Evolutionary conservation across 1,140 invertebrate genomes (phyloP).

Genomic region (Melitaea cinxia): DNA sequence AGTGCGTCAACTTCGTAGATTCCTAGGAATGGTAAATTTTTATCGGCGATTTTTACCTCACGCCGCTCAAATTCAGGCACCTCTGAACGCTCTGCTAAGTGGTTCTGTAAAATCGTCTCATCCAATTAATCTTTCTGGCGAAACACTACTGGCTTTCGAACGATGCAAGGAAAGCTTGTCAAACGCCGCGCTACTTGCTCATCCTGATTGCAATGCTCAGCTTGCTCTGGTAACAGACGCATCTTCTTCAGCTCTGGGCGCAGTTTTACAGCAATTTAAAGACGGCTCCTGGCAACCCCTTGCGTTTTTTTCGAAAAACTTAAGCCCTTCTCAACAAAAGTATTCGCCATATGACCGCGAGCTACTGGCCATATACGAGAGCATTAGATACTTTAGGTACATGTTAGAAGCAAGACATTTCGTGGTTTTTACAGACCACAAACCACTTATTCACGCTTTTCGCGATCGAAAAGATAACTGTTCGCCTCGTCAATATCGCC

Average conservation of each 20-base stretch:
- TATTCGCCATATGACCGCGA: conserved; percentile 23
- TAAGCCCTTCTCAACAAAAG: conserved; percentile 10
- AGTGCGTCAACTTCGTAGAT: conserved; percentile 2
- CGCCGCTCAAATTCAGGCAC: conserved; percentile 14
- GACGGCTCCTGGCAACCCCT: conserved; percentile 16
- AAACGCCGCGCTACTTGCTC: no score
- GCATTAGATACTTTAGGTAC: conserved; percentile 13
- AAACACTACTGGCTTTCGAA: no score
- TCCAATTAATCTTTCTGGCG: not conserved
- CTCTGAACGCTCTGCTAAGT: conserved; percentile 11
- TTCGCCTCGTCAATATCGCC: conserved; percentile 17
- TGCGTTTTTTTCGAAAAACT: conserved; percentile 10
- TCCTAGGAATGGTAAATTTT: conserved; percentile 25
- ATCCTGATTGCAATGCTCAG: no score
- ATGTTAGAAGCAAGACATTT: conserved; percentile 15
- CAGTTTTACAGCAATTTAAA: no score
- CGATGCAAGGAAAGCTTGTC: no score
- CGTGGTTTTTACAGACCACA: conserved; percentile 18
- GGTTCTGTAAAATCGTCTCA: conserved; percentile 13
- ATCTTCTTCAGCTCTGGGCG: no score
- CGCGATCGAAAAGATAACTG: conserved; percentile 16
- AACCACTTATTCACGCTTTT: conserved; percentile 11
- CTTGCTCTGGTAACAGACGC: no score
- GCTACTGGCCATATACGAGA: conserved; percentile 23
- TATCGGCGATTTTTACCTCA: conserved; percentile 15